Conservation (phyloP, 2,888 invertebrate genomes). For the Fissipunctia ypsillon region DNA sequence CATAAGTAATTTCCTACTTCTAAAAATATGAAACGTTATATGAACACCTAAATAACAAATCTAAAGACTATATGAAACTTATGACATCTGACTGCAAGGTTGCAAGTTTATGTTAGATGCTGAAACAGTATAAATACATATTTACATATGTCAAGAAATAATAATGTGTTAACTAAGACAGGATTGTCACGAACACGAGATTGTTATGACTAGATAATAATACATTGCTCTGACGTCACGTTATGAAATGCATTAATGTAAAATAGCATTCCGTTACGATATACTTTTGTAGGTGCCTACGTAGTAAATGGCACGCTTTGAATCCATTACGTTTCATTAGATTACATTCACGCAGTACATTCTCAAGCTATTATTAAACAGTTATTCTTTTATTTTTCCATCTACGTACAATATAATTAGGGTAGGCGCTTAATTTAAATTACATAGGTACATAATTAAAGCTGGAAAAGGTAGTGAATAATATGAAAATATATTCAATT, state of each 20-base stretch:
- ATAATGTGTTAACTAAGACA: neutral
- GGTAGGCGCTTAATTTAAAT: conserved; percentile 35
- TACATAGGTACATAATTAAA: conserved; percentile 37
- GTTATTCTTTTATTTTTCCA: conserved; percentile 28
- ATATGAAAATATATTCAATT: conserved; percentile 3
- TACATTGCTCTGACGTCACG: conserved; percentile 14
- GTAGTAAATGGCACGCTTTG: conserved; percentile 38
- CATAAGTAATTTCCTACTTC: too few species aligned
- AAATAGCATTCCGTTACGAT: conserved; percentile 64
- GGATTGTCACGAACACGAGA: neutral
- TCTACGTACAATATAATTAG: conserved; percentile 25
- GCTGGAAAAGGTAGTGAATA: conserved; percentile 19
- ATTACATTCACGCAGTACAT: conserved; percentile 36
- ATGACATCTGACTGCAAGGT: neutral
- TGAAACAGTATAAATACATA: too few species aligned
- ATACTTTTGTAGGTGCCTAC: conserved; percentile 21
- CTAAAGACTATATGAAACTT: neutral
- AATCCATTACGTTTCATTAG: conserved; percentile 57
- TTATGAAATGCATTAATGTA: conserved; percentile 63
- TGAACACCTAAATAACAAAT: neutral
- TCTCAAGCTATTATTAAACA: conserved; percentile 22
- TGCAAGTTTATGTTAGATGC: neutral
- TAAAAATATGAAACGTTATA: neutral
- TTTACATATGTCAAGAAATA: neutral
- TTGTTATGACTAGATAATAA: conserved; percentile 7